A percentile compares a stretch with the other conserved stretches of the same genome.
These are phyloP conservation scores for Cabera pusaria DNA, from an alignment of 2,888 invertebrate species.

Conservation along the genomic window DNA sequence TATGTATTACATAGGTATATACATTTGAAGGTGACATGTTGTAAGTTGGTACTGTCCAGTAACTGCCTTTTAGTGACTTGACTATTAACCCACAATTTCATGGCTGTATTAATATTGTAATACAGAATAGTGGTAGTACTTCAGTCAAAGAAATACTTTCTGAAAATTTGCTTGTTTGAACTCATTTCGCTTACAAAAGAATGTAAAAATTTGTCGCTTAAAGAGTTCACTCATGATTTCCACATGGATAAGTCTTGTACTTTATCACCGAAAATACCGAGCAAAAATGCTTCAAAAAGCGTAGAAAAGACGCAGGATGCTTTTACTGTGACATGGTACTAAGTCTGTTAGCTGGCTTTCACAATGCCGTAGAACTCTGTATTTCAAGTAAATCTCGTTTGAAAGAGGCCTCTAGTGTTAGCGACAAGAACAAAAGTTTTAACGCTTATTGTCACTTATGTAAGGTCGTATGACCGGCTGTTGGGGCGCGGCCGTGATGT, in stretches of 20 bases:
- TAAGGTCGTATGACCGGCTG: constrained; percentile 49
- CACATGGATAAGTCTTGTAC: too few relatives aligned
- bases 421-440: constrained; percentile 67
- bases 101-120: too few relatives aligned
- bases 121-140: too few relatives aligned
- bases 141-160: constrained; percentile 8
- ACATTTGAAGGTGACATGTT: too few relatives aligned
- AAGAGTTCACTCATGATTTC: too few relatives aligned
- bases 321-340: constrained; percentile 8
- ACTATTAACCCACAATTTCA: too few relatives aligned
- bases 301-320: too few relatives aligned
- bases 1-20: too few relatives aligned
- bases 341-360: constrained; percentile 46
- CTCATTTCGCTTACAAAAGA: constrained; percentile 14
- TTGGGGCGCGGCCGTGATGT: constrained; percentile 18
- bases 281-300: too few relatives aligned
- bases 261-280: too few relatives aligned
- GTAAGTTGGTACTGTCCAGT: too few relatives aligned
- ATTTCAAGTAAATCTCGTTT: constrained; percentile 64
- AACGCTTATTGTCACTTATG: constrained; percentile 63
- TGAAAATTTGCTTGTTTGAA: constrained; percentile 4
- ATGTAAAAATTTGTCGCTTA: constrained; percentile 21
- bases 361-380: constrained; percentile 41
- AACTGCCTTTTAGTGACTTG: too few relatives aligned
- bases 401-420: constrained; percentile 47